Conservation (phyloP, 2,113 vertebrate species). For the Gymnobelideus leadbeateri region DNA sequence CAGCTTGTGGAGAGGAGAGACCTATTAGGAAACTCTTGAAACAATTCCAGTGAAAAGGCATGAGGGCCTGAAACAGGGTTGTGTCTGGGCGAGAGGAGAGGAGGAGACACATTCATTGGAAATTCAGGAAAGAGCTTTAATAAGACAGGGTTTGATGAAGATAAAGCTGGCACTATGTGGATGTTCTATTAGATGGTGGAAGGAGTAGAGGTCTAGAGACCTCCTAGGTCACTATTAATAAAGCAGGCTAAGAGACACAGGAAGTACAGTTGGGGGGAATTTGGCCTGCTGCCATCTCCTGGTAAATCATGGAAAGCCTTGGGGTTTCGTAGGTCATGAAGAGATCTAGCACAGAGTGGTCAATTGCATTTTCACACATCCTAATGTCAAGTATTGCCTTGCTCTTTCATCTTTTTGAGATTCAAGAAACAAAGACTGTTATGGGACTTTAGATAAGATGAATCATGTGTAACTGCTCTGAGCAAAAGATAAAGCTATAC, state of each 20-base stretch:
- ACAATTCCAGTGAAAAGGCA: not conserved
- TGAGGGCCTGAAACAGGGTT: not conserved
- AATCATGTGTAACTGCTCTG: not conserved
- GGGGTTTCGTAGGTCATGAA: slow-evolving; percentile 12
- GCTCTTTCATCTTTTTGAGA: slow-evolving; percentile 7
- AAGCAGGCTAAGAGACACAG: not conserved
- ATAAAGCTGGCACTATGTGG: not conserved
- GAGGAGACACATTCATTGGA: not conserved
- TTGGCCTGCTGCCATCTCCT: slow-evolving; percentile 1
- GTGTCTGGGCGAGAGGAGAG: slow-evolving; percentile 27
- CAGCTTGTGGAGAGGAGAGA: not conserved
- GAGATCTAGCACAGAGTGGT: slow-evolving; percentile 1
- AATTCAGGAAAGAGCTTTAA: slow-evolving; percentile 4
- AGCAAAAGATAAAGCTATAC: slow-evolving; percentile 15
- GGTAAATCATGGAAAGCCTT: not conserved
- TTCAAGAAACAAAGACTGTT: slow-evolving; percentile 4
- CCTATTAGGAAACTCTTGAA: not conserved
- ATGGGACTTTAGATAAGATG: slow-evolving; percentile 14
- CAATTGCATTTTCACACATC: not conserved
- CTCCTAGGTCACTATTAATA: slow-evolving; percentile 5
- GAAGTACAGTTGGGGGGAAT: not conserved
- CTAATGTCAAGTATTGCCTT: not conserved
- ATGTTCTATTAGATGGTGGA: slow-evolving; percentile 22
- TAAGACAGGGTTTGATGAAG: not conserved
- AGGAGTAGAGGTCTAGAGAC: slow-evolving; percentile 3